phyloP scores from a whole-genome alignment of 2,888 invertebrate species.

The Panorpa germanica region DNA sequence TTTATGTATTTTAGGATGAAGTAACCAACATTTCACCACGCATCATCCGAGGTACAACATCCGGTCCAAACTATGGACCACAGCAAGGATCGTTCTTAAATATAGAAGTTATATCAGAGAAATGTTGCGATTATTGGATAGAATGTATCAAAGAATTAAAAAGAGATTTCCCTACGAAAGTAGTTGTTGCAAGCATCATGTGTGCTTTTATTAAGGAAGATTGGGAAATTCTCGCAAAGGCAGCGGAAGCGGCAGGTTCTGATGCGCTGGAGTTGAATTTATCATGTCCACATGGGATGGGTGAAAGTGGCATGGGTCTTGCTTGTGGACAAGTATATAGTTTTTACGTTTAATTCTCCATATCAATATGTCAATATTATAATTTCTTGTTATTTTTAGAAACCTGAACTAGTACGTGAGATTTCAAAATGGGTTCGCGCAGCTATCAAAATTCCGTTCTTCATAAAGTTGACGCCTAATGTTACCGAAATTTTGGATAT shows the following conservation, averaged over 20 bases:
- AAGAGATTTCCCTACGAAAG: conserved; percentile 77
- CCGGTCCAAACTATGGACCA: conserved; percentile 81
- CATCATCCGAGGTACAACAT: conserved; percentile 84
- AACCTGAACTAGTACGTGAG: conserved; percentile 68
- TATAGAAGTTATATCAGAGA: conserved; percentile 96
- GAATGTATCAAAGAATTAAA: conserved; percentile 74
- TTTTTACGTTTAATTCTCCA: conserved; percentile 4
- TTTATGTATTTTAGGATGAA: conserved; percentile 43
- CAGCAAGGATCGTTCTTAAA: conserved; percentile 95
- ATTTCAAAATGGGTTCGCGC: conserved; percentile 83
- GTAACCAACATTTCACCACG: conserved; percentile 96
- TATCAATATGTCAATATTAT: conserved; percentile 3
- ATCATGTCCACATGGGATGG: conserved; percentile 98
- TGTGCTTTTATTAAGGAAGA: conserved; percentile 71
- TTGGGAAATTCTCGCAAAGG: conserved; percentile 66
- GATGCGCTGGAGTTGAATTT: conserved; percentile 92
- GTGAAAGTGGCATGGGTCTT: conserved; percentile 93
- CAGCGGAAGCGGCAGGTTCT: conserved; percentile 66
- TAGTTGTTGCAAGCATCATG: conserved; percentile 91
- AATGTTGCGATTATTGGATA: conserved; percentile 87
- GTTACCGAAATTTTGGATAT: conserved; percentile 85
- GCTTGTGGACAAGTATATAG: conserved; percentile 80
- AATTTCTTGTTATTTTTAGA: conserved; percentile 27
- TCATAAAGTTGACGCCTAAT: conserved; percentile 94
- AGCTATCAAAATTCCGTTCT: conserved; percentile 83